These are phyloP conservation scores for Drosophila leonis DNA, from an alignment of 2,888 invertebrate genomes.

Conservation along the genomic window DNA sequence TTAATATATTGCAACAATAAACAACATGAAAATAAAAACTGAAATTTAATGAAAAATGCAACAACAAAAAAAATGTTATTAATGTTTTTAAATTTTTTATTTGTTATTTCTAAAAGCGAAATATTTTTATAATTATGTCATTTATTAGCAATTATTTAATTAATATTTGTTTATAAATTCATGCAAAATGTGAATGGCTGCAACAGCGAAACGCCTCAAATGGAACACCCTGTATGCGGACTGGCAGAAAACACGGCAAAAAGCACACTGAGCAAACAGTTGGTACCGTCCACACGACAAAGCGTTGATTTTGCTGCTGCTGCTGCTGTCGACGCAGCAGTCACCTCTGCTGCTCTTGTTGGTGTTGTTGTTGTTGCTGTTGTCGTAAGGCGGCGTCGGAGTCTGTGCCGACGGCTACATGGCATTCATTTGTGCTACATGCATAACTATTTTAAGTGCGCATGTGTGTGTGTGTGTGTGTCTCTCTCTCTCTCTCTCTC, in stretches of 20 bases:
- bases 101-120: background rate
- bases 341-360: constrained; percentile 15
- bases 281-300: constrained; percentile 57
- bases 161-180: no score
- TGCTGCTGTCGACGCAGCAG: constrained; percentile 37
- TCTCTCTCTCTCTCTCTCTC: constrained; percentile 29
- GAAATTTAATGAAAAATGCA: constrained; percentile 45
- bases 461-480: constrained; percentile 18
- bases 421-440: constrained; percentile 79
- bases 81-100: background rate
- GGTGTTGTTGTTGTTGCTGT: constrained; percentile 39
- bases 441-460: constrained; percentile 70
- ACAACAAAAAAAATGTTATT: background rate
- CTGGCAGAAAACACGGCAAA: constrained; percentile 60
- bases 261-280: constrained; percentile 67
- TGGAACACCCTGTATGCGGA: constrained; percentile 49
- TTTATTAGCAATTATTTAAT: no score
- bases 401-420: constrained; percentile 72
- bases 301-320: constrained; percentile 63
- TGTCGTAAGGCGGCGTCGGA: constrained; percentile 68
- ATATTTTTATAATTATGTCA: no score
- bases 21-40: constrained; percentile 77
- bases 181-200: background rate
- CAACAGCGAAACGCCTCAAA: background rate
- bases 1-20: constrained; percentile 81